Evolutionary conservation across 2,113 vertebrate genomes (phyloP).

Genomic region (Brachyhypopomus gauderio): DNA sequence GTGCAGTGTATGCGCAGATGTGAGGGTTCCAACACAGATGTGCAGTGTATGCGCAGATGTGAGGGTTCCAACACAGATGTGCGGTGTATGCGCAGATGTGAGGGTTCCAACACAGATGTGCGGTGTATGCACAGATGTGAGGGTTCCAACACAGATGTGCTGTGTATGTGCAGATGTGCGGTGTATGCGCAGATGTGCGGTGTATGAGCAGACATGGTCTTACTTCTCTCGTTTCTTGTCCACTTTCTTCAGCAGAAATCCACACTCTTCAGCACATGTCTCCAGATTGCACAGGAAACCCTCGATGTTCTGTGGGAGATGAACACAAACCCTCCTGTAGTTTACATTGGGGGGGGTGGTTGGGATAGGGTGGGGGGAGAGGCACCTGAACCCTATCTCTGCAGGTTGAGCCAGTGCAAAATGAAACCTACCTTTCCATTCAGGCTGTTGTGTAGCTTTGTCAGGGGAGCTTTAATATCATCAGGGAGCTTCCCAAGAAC

Average conservation of each 20-base stretch:
- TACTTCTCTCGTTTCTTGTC: slow-evolving; percentile 98
- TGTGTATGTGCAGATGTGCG: no score
- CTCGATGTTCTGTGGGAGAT: slow-evolving; percentile 80
- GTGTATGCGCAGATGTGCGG: no score
- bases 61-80: no score
- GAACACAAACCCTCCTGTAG: not conserved
- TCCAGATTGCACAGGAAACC: slow-evolving; percentile 88
- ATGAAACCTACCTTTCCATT: slow-evolving; percentile 85
- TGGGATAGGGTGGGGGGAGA: no score
- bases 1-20: no score
- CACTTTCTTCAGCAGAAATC: slow-evolving; percentile 89
- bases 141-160: no score
- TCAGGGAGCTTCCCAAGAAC: slow-evolving; percentile 88
- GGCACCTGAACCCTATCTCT: no score
- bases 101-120: no score
- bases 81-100: no score
- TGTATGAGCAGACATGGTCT: not conserved
- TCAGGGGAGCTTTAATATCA: slow-evolving; percentile 83
- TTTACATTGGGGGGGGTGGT: not conserved
- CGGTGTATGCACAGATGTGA: no score
- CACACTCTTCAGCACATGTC: slow-evolving; percentile 83
- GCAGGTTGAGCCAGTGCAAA: not conserved
- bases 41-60: no score
- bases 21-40: no score
- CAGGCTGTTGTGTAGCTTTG: slow-evolving; percentile 87